Base-by-base conservation (phyloP, 2,113 vertebrate genomes). In the Recurvirostra avosetta region DNA sequence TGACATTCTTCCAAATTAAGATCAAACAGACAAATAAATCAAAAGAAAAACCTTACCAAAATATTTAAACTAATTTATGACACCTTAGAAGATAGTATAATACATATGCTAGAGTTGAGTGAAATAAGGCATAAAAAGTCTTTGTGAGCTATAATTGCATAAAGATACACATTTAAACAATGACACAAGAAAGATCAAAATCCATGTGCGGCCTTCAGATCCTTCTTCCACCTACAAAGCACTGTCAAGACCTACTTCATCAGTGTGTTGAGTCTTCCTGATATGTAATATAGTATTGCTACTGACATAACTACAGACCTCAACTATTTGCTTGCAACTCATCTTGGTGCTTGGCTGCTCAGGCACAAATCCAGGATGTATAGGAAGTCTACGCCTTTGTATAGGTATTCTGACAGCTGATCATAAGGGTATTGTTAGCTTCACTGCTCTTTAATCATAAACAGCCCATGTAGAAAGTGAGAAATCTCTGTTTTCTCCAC, bases 201-300 rank as follows among this genome's bases (percentile, higher is more conserved):
- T 53, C 11, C 21, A 53, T 14, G 3, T 32, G 8, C 38, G 25
- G 10, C 5, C 5, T 4, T 74, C 15, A 65, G 34, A 32, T 23
- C 26, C 11, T 23, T 75, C 22, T 85, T 74, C 43, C 17, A 32
- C 12, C 38, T 49, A 41, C 15, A 45, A 74, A 38, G 12, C 38
- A 7, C 5, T 74, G 81, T 87, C 92, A 90, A 80, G 75, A 76
- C 72, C 38, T 94, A 49, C 50, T 68, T 75, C 89, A 90, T 62
- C 81, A 86, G 56, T 94, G 73, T 92, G 63, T 79, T 95, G 90
- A 96, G 93, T 89, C 40, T 34, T 84, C 25, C 21, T 55, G 43
- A 58, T 20, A 6, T 9, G 10, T 38, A 61, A 27, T 56, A 32
- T 50, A 50, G 23, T 50, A 25, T 53, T 66, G 5, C 10, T 45